Evolutionary conservation across 2,113 vertebrate genomes (phyloP).

Genomic region (Turnix velox): DNA sequence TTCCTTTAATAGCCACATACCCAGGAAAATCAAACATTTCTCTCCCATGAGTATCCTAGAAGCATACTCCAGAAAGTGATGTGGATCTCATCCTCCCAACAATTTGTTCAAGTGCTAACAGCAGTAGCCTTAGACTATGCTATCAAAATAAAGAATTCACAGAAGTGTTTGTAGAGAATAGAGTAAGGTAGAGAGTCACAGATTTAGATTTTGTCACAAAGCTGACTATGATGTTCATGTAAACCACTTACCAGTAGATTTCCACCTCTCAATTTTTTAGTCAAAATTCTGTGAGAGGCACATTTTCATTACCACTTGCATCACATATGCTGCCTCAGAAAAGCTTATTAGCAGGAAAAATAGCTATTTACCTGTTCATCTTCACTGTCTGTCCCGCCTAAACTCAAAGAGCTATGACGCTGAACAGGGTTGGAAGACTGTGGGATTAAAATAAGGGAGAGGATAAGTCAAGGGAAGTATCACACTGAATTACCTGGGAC

Average conservation of each 20-base stretch:
- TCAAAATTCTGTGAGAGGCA: background rate
- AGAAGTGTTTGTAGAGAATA: background rate
- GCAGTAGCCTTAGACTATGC: background rate
- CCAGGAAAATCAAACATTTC: background rate
- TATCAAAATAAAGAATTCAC: background rate
- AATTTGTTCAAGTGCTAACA: background rate
- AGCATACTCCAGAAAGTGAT: background rate
- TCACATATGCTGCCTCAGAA: background rate
- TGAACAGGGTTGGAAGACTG: constrained; percentile 69
- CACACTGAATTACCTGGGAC: background rate
- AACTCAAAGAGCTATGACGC: constrained; percentile 78
- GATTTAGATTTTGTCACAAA: background rate
- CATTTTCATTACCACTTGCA: background rate
- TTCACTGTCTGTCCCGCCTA: constrained; percentile 80
- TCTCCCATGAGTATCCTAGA: background rate
- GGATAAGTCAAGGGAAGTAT: constrained; percentile 38
- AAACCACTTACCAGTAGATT: background rate
- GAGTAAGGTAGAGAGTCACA: background rate
- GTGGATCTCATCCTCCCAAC: background rate
- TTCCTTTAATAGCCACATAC: background rate
- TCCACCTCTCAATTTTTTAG: background rate
- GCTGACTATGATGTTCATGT: background rate
- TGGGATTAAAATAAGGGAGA: constrained; percentile 48
- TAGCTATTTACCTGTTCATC: constrained; percentile 79
- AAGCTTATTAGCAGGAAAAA: constrained; percentile 19